A percentile compares a stretch with the other conserved stretches of the same genome.
Conservation (phyloP, 2,888 invertebrate species). For the Kryphioiulus occultus region DNA sequence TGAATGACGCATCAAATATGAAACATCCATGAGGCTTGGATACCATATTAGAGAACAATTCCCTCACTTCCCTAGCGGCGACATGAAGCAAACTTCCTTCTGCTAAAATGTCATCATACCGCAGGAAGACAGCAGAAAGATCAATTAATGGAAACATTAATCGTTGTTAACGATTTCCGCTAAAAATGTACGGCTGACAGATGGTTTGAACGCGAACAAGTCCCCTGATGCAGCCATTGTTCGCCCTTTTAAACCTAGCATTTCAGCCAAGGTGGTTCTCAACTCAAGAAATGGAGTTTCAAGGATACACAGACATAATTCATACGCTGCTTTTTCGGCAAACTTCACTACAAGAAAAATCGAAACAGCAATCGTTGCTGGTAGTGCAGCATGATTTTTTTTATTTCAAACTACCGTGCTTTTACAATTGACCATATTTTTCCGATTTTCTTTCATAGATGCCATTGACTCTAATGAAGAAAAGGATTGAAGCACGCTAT, state of each 20-base stretch:
- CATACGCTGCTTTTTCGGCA: neutral
- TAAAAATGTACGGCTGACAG: neutral
- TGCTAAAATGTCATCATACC: neutral
- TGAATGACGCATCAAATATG: neutral
- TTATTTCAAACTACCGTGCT: neutral
- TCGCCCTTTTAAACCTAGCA: neutral
- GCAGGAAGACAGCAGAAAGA: neutral
- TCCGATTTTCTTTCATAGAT: neutral
- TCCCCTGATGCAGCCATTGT: neutral
- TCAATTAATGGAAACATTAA: conserved; percentile 19
- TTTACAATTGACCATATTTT: neutral
- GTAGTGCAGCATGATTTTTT: neutral
- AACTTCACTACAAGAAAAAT: neutral
- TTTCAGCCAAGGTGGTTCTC: neutral
- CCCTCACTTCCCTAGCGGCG: neutral
- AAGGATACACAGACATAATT: no score
- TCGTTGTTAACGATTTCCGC: conserved; percentile 21
- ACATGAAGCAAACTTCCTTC: neutral
- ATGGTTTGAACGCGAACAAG: neutral
- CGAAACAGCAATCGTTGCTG: neutral
- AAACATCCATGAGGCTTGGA: neutral
- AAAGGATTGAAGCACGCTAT: neutral
- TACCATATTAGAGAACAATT: neutral
- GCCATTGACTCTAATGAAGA: neutral
- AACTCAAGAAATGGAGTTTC: no score